A percentile compares a stretch with the other conserved stretches of the same genome.
Conservation (phyloP, 2,888 invertebrate species). For the Diachrysia chrysitis region DNA sequence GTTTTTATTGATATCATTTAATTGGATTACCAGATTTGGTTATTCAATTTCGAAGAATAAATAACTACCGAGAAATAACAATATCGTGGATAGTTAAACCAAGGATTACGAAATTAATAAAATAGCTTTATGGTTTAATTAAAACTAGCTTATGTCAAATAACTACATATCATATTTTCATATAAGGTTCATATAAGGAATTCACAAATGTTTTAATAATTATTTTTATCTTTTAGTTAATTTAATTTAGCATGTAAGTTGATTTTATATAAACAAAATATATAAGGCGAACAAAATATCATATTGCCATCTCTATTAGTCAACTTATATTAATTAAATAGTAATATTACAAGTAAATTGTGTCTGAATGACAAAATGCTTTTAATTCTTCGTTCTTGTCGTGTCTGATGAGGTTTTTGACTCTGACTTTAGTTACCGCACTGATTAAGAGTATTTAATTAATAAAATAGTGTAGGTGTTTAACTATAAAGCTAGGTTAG, state of each 20-base stretch:
- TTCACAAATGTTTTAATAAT: not conserved
- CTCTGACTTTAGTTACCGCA: not conserved
- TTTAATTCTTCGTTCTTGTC: constrained; percentile 2
- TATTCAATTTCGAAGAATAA: constrained; percentile 10
- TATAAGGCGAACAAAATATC: not conserved
- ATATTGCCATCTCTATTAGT: not conserved
- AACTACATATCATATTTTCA: not conserved
- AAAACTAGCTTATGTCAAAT: not conserved
- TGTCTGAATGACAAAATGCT: not conserved
- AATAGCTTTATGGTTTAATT: not conserved
- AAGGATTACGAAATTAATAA: not conserved
- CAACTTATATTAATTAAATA: not conserved
- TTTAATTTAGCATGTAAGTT: not conserved
- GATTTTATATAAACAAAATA: not conserved
- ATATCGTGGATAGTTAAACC: constrained; percentile 1
- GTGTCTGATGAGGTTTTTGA: not conserved
- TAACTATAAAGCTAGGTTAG: too few relatives aligned
- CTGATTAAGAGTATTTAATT: too few relatives aligned
- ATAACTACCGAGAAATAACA: constrained; percentile 4
- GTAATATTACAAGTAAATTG: not conserved
- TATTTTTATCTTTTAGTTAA: not conserved
- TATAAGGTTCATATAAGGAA: not conserved
- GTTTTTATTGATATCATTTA: constrained; percentile 14
- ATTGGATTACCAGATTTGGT: constrained; percentile 9
- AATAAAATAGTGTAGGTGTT: too few relatives aligned